phyloP scores from a whole-genome alignment of 2,888 invertebrate genomes.

The Sesamia inferens region DNA sequence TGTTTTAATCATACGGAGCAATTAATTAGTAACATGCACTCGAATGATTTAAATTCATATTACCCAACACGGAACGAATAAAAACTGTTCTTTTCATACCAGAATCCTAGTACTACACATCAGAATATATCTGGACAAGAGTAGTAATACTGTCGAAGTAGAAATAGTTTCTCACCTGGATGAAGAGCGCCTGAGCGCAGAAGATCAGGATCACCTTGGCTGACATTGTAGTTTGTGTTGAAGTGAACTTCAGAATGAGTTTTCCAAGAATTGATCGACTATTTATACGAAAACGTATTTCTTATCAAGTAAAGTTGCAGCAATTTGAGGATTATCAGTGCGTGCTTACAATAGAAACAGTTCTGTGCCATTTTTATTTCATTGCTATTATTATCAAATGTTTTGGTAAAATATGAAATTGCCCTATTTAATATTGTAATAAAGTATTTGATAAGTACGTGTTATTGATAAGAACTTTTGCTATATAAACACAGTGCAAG shows the following conservation, averaged over 20 bases:
- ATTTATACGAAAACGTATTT: background rate
- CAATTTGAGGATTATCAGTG: conserved; percentile 10
- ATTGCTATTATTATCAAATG: background rate
- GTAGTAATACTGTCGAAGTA: no score
- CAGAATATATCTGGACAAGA: no score
- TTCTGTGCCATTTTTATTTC: no score
- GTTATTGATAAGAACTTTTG: background rate
- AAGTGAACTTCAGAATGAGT: conserved; percentile 1
- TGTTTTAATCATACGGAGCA: no score
- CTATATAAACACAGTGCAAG: background rate
- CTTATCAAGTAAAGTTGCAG: conserved; percentile 16
- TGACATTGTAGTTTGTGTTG: conserved; percentile 3
- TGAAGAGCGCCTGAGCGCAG: conserved; percentile 31
- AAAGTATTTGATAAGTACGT: background rate
- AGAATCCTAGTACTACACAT: no score
- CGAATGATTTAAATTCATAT: no score
- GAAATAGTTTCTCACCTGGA: conserved; percentile 23
- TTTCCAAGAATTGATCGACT: background rate
- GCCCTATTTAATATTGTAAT: background rate
- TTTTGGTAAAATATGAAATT: background rate
- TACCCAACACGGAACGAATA: no score
- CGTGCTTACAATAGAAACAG: background rate
- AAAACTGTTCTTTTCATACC: no score
- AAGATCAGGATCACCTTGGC: conserved; percentile 29
- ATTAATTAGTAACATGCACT: no score